Evolutionary conservation across 2,888 invertebrate species (phyloP).

Genomic region (Philereme transversata): DNA sequence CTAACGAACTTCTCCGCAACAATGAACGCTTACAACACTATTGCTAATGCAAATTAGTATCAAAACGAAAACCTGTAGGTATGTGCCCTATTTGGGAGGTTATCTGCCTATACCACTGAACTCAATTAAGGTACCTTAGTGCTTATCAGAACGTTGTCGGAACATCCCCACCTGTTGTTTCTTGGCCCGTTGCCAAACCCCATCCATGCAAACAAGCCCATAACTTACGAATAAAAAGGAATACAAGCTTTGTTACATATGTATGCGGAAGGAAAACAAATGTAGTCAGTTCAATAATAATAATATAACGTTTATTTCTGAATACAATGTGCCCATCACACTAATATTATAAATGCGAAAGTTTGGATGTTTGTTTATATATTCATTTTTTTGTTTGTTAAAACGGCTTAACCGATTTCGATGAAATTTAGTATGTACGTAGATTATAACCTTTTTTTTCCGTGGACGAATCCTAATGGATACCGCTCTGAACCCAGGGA

Average conservation of each 20-base stretch:
- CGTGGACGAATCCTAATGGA: too few species aligned
- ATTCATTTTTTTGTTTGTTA: too few species aligned
- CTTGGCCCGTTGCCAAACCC: slow-evolving; percentile 26
- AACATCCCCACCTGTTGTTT: slow-evolving; percentile 29
- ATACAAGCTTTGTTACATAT: slow-evolving; percentile 8
- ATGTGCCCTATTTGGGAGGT: background rate
- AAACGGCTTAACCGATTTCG: too few species aligned
- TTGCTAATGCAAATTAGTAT: background rate
- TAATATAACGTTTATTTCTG: too few species aligned
- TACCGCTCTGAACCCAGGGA: too few species aligned
- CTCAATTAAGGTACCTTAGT: slow-evolving; percentile 17
- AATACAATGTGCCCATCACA: too few species aligned
- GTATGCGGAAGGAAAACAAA: slow-evolving; percentile 6
- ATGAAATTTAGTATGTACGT: too few species aligned
- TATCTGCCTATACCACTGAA: slow-evolving; percentile 3
- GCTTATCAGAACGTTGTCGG: slow-evolving; percentile 22
- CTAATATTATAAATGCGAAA: too few species aligned
- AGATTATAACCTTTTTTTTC: too few species aligned
- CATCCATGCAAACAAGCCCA: slow-evolving; percentile 21
- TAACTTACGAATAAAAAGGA: slow-evolving; percentile 18
- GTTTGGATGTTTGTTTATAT: too few species aligned
- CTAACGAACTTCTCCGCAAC: too few species aligned
- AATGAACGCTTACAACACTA: background rate
- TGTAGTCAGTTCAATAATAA: background rate
- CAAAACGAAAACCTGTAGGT: background rate